Conservation (phyloP, 2,888 invertebrate species). For the Agonopterix heracliana region DNA sequence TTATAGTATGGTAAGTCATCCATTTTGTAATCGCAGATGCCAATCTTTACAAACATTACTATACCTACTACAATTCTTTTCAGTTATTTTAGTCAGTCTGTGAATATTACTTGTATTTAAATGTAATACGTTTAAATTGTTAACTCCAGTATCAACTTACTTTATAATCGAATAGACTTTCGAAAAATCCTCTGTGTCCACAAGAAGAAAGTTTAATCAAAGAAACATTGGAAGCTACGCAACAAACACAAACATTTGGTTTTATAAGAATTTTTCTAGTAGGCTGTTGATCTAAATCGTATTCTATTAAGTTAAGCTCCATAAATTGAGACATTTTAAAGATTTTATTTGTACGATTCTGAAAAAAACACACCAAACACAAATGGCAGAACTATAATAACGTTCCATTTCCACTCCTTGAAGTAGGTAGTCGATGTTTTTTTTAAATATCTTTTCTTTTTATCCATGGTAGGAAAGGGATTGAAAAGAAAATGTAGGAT, state of each 20-base stretch:
- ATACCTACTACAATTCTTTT: slow-evolving; percentile 17
- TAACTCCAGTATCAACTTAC: slow-evolving; percentile 24
- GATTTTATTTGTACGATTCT: too few species aligned
- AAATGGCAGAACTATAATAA: too few species aligned
- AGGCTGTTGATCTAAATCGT: background rate
- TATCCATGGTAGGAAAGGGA: too few species aligned
- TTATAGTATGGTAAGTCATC: too few species aligned
- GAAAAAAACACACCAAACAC: too few species aligned
- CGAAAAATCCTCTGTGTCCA: slow-evolving; percentile 36
- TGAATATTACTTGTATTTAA: slow-evolving; percentile 7
- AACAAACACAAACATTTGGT: slow-evolving; percentile 34
- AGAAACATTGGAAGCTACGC: slow-evolving; percentile 26
- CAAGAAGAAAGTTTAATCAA: slow-evolving; percentile 34
- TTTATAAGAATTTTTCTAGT: background rate
- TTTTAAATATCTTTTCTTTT: too few species aligned
- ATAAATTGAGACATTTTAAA: slow-evolving; percentile 17
- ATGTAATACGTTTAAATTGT: background rate
- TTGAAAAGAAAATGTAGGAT: too few species aligned
- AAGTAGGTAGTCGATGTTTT: too few species aligned
- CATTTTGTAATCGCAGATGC: slow-evolving; percentile 30
- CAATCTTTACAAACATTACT: slow-evolving; percentile 29
- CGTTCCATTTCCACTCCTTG: too few species aligned
- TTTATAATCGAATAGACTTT: slow-evolving; percentile 28
- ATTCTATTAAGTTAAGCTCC: slow-evolving; percentile 10
- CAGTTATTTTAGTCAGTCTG: background rate